Base-by-base conservation (phyloP, 2,797 vertebrate genomes). In the Tachyglossus aculeatus region DNA sequence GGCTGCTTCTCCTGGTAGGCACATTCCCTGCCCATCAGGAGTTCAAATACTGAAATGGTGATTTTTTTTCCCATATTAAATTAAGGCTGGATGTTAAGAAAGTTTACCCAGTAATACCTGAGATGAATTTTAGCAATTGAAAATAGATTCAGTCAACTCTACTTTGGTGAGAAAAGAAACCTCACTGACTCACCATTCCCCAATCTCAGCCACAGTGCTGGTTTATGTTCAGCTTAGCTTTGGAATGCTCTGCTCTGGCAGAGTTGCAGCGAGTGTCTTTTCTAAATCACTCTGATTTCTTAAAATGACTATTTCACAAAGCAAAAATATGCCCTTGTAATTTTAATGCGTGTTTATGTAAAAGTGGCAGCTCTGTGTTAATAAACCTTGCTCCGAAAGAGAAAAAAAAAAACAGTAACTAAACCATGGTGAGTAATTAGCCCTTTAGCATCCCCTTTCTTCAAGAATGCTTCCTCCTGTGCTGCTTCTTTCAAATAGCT, bases 401-500 rank as follows among this genome's bases (percentile, higher is more conserved):
- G 45, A 62, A 75, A 75, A 74, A 67, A 19, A 37, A 40, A 80
- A 84, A 74, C 78, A 74, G 86, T 86, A 76, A 82, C 87, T 88
- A 84, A 86, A 83, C 81, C 79, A 78, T 71, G 69, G 91, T 75
- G 68, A 91, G 88, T 91, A 93, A 94, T 95, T 94, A 95, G 93
- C 89, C 90, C 90, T 89, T 92, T 90, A 92, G 86, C 91, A 90
- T 90, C 87, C 86, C 88, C 86, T 91, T 91, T 88, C 86, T 90
- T 86, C 88, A 83, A 82, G 88, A 91, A 91, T 90, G 90, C 89
- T 89, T 91, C 90, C 91, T 92, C 81, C 85, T 88, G 90, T 89
- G 88, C 82, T 76, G 81, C 74, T 74, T 91, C 89, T 94, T 91
- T 89, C 91, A 92, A 93, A 92, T 87, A 94, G 92, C 94, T 93